These are phyloP conservation scores for Leptobrachium ailaonicum DNA, from an alignment of 2,113 vertebrate genomes.

Conservation along the genomic window DNA sequence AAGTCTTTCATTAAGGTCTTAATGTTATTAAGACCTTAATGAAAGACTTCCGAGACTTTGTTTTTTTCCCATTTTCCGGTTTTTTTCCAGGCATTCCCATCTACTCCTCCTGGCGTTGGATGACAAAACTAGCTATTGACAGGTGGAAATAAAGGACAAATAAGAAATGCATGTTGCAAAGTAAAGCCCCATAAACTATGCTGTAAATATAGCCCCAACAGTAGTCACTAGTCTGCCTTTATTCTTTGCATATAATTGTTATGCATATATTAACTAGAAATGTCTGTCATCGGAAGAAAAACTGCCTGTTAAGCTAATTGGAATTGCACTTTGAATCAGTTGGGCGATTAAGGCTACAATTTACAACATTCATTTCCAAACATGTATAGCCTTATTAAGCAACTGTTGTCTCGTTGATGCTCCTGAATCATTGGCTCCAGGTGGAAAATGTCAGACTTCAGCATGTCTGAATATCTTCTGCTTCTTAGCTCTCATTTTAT, in stretches of 20 bases:
- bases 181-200: too few relatives aligned
- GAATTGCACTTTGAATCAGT: background rate
- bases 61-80: too few relatives aligned
- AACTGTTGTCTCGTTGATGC: constrained; percentile 14
- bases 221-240: background rate
- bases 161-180: too few relatives aligned
- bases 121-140: too few relatives aligned
- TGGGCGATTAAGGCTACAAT: background rate
- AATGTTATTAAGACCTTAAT: too few relatives aligned
- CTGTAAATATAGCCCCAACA: background rate
- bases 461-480: constrained; percentile 35
- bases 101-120: too few relatives aligned
- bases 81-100: too few relatives aligned
- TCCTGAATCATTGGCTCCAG: constrained; percentile 30
- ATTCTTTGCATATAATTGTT: background rate
- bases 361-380: background rate
- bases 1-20: too few relatives aligned
- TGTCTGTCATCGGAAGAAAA: background rate
- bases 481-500: constrained; percentile 39
- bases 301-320: background rate
- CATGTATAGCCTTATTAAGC: constrained; percentile 28
- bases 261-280: background rate
- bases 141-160: too few relatives aligned
- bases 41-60: too few relatives aligned
- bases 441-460: constrained; percentile 35